phyloP scores from a whole-genome alignment of 2,797 vertebrate genomes.

The Hippocampus kuda region DNA sequence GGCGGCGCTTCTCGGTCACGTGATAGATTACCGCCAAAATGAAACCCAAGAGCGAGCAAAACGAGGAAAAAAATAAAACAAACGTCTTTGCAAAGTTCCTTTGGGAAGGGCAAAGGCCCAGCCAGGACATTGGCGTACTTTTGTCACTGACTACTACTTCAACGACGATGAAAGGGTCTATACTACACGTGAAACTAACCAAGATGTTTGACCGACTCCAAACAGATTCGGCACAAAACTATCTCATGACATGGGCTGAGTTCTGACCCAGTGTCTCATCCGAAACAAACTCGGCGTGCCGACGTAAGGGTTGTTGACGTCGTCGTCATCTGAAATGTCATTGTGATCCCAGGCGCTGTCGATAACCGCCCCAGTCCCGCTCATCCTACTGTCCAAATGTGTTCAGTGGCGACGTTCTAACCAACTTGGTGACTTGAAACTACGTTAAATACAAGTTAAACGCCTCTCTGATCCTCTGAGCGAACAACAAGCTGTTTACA shows the following conservation, averaged over 20 bases:
- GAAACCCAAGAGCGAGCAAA: too few relatives aligned
- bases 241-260: neutral
- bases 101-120: too few relatives aligned
- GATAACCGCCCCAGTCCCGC: constrained; percentile 53
- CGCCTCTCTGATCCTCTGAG: neutral
- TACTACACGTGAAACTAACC: neutral
- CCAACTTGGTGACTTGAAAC: neutral
- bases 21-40: too few relatives aligned
- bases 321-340: constrained; percentile 85
- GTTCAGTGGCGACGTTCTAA: neutral
- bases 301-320: constrained; percentile 80
- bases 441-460: neutral
- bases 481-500: too few relatives aligned
- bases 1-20: too few relatives aligned
- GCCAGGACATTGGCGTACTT: too few relatives aligned
- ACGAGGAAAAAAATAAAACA: too few relatives aligned
- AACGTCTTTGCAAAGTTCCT: too few relatives aligned
- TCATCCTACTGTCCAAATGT: constrained; percentile 35
- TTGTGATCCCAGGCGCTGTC: constrained; percentile 89
- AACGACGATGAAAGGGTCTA: too few relatives aligned
- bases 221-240: constrained; percentile 14
- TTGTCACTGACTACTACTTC: too few relatives aligned
- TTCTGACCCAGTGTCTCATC: constrained; percentile 82
- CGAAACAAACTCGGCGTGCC: constrained; percentile 83
- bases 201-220: constrained; percentile 8